Evolutionary conservation across 2,113 vertebrate genomes (phyloP), one percentile per base, ranked within the genome.

Genomic region (Paramormyrops kingsleyae): DNA sequence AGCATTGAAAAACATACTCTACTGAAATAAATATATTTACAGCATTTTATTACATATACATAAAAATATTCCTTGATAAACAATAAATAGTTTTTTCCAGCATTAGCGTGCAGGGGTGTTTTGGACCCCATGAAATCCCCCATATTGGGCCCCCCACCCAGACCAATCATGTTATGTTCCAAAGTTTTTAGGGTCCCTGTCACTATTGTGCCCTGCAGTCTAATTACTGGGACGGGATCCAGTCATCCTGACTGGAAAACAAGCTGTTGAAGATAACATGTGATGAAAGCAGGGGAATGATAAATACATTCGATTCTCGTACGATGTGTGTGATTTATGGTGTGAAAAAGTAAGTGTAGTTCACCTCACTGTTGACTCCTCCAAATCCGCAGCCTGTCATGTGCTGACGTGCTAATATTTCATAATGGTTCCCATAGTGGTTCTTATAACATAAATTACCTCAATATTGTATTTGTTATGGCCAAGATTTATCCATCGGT

Each of bases 371-470:
- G 19, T 83, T 5, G 24, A 24, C 83, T 84, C 35, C 13, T 47
- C 39, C 39, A 17, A 84, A 47, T 84, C 83, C 42, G 5, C 42
- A 84, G 24, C 42, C 44, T 84, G 83, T 84, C 44, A 47, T 84
- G 15, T 47, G 39, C 83, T 24, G 39, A 46, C 9, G 19, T 84
- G 39, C 44, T n/a, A 39, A 46, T 84, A 87, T 53, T 87, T 80
- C 74, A 42, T 80, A 80, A 80, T 80, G n/a, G 35, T 42, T 80
- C 74, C 35, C 74, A 80, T 42, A 80, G 74, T 80, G 74, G 74
- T 80, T 87, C 15, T 87, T 87, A 35, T 21, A 13, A 53, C 85
- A 53, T 87, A 87, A 87, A 87, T 53, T 87, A 87, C 44, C 50
- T 13, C 85, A 87, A 47, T 17, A 53, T 49, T 87, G 31, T 49